A percentile compares a stretch with the other conserved stretches of the same genome.
Evolutionary conservation across 2,113 vertebrate species (phyloP).

Genomic region (Dromiciops gliroides): DNA sequence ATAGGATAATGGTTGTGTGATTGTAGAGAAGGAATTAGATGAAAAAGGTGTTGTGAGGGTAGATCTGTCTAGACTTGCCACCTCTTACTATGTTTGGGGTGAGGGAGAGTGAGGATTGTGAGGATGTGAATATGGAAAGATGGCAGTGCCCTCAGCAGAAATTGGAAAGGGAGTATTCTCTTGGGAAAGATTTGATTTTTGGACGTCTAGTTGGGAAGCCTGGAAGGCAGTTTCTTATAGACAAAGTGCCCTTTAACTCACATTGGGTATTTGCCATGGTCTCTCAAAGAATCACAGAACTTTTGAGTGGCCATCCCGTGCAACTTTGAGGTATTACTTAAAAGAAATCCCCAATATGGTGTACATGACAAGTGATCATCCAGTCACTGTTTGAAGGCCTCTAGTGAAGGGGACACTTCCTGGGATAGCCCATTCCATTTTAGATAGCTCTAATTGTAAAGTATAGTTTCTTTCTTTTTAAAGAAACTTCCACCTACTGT

Average conservation of each 20-base stretch:
- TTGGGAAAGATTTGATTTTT: background rate
- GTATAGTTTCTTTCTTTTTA: background rate
- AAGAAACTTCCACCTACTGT: background rate
- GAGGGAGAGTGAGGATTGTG: background rate
- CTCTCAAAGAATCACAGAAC: conserved; percentile 16
- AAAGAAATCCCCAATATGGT: background rate
- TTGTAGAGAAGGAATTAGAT: background rate
- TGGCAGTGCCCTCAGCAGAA: background rate
- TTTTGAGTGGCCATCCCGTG: background rate
- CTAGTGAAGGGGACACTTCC: background rate
- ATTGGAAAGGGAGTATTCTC: background rate
- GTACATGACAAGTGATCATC: no score
- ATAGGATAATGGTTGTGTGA: background rate
- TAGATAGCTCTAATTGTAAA: background rate
- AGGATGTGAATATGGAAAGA: background rate
- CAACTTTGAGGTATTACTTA: background rate
- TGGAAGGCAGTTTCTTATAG: conserved; percentile 9
- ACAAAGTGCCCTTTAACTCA: conserved; percentile 49
- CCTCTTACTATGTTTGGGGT: background rate
- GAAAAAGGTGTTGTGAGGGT: background rate
- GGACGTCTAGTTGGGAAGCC: conserved; percentile 26
- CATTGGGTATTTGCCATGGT: background rate
- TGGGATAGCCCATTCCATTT: background rate
- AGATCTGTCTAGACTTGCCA: background rate
- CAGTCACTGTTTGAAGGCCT: background rate